phyloP scores from a whole-genome alignment of 2,888 invertebrate genomes.

The Diloba caeruleocephala region DNA sequence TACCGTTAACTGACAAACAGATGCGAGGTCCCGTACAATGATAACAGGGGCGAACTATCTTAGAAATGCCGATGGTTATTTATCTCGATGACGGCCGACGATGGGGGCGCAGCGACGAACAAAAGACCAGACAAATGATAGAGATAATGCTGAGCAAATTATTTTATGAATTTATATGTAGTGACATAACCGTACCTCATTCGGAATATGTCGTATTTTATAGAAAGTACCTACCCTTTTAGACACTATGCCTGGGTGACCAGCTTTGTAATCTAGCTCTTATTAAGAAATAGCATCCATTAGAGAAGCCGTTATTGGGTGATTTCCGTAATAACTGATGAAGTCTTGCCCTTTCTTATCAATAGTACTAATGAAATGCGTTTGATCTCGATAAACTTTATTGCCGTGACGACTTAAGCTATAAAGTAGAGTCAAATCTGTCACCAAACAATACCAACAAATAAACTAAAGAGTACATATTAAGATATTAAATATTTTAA shows the following conservation, averaged over 20 bases:
- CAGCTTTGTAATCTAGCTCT: no score
- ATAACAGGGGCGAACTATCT: slow-evolving; percentile 83
- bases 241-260: no score
- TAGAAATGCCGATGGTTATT: slow-evolving; percentile 84
- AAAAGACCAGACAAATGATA: slow-evolving; percentile 86
- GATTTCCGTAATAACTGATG: no score
- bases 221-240: not conserved
- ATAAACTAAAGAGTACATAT: slow-evolving; percentile 8
- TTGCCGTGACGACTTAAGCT: not conserved
- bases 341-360: no score
- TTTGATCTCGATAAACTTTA: not conserved
- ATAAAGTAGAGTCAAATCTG: not conserved
- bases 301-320: no score
- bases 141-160: slow-evolving; percentile 74
- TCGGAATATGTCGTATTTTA: not conserved
- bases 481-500: slow-evolving; percentile 42
- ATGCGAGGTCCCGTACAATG: slow-evolving; percentile 75
- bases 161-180: slow-evolving; percentile 53
- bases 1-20: slow-evolving; percentile 81
- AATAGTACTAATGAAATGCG: no score
- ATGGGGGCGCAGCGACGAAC: slow-evolving; percentile 72
- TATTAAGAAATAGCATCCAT: no score
- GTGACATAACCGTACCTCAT: slow-evolving; percentile 32
- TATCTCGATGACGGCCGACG: slow-evolving; percentile 75
- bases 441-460: slow-evolving; percentile 9